Evolutionary conservation across 2,797 vertebrate species (phyloP), one percentile per base, ranked within the genome.

Genomic region (Cetoscarus ocellatus): DNA sequence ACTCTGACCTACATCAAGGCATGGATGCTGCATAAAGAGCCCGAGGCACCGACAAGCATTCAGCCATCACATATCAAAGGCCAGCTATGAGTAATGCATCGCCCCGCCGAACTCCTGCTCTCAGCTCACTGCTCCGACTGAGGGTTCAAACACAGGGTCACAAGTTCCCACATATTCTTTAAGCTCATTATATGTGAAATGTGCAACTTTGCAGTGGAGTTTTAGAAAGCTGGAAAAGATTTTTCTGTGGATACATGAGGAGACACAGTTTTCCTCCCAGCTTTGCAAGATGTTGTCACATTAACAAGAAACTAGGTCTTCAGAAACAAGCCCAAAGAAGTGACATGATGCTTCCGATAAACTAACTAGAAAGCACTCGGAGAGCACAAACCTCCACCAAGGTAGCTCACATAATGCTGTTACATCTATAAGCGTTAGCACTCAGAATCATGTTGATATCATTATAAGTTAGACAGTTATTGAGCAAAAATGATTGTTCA

Each of bases 41-140:
- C 82, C 0, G 35, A 79, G 82, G 90, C 79, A 13, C 67, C 39
- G 77, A 84, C 74, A 80, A 49, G 53, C 80, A 78, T 69, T 80
- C 83, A 86, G 85, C 87, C 86, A 65, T 91, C 86, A 85, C 59
- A 77, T 70, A 86, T 80, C 79, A 73, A 86, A 76, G 71, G 75
- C 77, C 82, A 77, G 69, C 75, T 55, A 42, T 85, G 84, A 85
- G 87, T 61, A 82, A 87, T 59, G 68, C 71, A 54, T 73, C 10
- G 48, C 39, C 53, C 65, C 1, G 48, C 65, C 72, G 67, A 61
- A 48, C 40, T 40, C 71, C 3, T 3, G 64, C 64, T 39, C 42
- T 1, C 9, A 7, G 27, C 35, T 54, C 15, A 2, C 49, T 9
- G 27, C 18, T 50, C 36, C 15, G 38, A 36, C n/a, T 13, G 48